Conservation (phyloP, 2,113 vertebrate species). For the Scolopax mira region DNA sequence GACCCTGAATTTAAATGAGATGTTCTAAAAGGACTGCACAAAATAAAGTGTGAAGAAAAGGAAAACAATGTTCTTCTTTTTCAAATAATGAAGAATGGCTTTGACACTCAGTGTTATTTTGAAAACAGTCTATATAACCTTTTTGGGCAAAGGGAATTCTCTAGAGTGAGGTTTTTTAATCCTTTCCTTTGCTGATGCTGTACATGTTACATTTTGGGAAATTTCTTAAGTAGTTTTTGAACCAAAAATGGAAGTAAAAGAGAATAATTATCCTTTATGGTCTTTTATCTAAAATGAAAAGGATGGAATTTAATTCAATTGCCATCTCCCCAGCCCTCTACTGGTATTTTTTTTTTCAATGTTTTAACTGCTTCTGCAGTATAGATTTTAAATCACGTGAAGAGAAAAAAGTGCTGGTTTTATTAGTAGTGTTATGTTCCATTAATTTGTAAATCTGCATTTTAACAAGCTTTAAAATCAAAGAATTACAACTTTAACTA, state of each 20-base stretch:
- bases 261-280: neutral
- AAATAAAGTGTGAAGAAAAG: neutral
- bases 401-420: slow-evolving; percentile 16
- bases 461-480: slow-evolving; percentile 51
- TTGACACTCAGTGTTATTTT: neutral
- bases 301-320: neutral
- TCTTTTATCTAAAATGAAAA: neutral
- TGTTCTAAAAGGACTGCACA: neutral
- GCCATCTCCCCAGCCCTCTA: neutral
- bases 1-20: neutral
- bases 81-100: neutral
- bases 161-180: neutral
- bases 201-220: neutral
- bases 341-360: neutral
- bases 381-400: slow-evolving; percentile 28
- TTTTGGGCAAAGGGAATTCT: neutral
- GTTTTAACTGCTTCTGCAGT: slow-evolving; percentile 47
- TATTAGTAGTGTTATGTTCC: slow-evolving; percentile 41
- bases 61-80: neutral
- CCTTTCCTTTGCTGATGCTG: neutral
- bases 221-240: slow-evolving; percentile 39
- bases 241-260: slow-evolving; percentile 40
- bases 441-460: slow-evolving; percentile 57
- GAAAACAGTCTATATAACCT: neutral
- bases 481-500: slow-evolving; percentile 45